A percentile compares a stretch with the other conserved stretches of the same genome.
Conservation (phyloP, 2,797 vertebrate species). For the Trichosurus vulpecula region DNA sequence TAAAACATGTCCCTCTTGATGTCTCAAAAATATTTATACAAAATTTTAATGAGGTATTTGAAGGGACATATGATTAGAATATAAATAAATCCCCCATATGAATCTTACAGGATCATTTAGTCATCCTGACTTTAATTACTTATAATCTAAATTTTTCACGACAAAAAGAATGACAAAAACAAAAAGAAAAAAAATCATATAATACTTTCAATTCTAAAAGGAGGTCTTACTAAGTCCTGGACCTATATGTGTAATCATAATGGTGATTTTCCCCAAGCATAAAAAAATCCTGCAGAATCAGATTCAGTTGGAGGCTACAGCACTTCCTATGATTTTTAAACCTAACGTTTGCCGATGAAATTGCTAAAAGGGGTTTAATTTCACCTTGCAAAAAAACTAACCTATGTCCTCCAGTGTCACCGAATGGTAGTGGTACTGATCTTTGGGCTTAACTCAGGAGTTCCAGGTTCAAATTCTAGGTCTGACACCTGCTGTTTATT, state of each 20-base stretch:
- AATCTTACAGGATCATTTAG: background rate
- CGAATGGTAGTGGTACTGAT: background rate
- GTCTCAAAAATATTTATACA: background rate
- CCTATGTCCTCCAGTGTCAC: background rate
- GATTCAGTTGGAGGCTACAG: slow-evolving; percentile 16
- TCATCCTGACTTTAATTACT: background rate
- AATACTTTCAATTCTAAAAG: background rate
- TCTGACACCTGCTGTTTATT: background rate
- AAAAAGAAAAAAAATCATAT: background rate
- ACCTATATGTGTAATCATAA: slow-evolving; percentile 34
- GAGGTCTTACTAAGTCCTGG: slow-evolving; percentile 2
- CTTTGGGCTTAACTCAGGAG: background rate
- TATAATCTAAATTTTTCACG: background rate
- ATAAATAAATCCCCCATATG: background rate
- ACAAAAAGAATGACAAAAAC: background rate
- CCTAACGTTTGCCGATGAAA: slow-evolving; percentile 27
- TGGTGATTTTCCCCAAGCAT: slow-evolving; percentile 19
- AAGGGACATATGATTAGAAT: background rate
- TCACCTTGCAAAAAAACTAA: background rate
- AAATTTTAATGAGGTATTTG: background rate
- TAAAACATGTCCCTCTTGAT: background rate
- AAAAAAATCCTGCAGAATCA: slow-evolving; percentile 26
- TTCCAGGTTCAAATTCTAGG: background rate
- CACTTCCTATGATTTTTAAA: slow-evolving; percentile 36
- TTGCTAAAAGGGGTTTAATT: slow-evolving; percentile 12